Base-by-base conservation (phyloP, 2,888 invertebrate genomes). In the Eupithecia exiguata region DNA sequence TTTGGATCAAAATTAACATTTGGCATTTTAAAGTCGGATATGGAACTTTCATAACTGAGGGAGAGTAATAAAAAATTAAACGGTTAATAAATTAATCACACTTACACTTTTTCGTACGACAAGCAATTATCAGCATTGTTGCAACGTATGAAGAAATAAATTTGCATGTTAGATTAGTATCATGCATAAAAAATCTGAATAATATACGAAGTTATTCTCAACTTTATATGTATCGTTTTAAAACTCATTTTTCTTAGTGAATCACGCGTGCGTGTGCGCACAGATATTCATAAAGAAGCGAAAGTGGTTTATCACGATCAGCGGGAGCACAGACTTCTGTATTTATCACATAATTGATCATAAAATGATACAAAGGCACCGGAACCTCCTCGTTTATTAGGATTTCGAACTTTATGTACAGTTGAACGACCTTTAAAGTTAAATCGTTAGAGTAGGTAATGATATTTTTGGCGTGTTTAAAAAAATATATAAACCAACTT, bases 251-350 rank as follows among this genome's bases (percentile, higher is more conserved):
- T 68, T 43, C 36, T 35, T 35, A 46, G 35, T 70, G 53, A 35
- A n/a, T 30, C 62, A 40, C 53, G 10, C 68, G 62, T 67, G 77
- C 76, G 78, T 74, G 78, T 69, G 36, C 21, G 53, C 16, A 38
- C 49, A 74, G 68, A 73, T 75, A 75, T 71, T 30, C 25, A 67
- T 71, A 69, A 73, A 76, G 74, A 75, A 74, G 72, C 76, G 77
- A 80, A 80, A 80, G 79, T 76, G 74, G 68, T 73, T 73, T 53
- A 69, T 73, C 72, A 70, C 61, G 70, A 72, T 67, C 71, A 69
- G 72, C 58, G 70, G 73, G 70, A 53, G 49, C 21, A 67, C 66
- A 71, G 65, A 76, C 74, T 74, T 74, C 72, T 76, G 76, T 76
- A 74, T 76, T 76, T 72, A 74, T 74, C 70, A 74, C 71, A 66